Conservation (phyloP, 1,140 invertebrate species). For the Scaptomyza pallida region DNA sequence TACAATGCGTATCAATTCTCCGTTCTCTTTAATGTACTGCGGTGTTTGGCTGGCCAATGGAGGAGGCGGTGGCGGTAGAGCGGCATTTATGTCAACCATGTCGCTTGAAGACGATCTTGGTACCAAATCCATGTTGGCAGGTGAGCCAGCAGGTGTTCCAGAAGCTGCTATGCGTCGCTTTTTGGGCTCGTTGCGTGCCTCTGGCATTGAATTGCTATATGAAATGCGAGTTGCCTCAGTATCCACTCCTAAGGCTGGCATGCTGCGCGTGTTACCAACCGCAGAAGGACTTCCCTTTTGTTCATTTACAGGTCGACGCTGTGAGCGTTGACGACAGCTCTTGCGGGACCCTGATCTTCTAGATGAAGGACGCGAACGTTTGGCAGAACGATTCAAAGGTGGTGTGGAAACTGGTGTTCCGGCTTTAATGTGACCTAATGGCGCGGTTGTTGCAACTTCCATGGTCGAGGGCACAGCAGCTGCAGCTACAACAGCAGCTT, state of each 20-base stretch:
- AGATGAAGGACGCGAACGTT: conserved; percentile 59
- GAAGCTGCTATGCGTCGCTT: conserved; percentile 53
- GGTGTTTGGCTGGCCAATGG: conserved; percentile 25
- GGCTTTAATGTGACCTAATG: background rate
- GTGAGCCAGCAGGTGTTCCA: conserved; percentile 56
- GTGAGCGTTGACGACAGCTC: conserved; percentile 75
- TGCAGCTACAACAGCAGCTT: no score
- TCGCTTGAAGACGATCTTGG: conserved; percentile 66
- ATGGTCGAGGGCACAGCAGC: background rate
- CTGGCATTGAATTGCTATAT: conserved; percentile 52
- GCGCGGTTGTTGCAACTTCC: background rate
- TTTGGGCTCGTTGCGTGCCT: conserved; percentile 46
- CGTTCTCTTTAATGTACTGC: conserved; percentile 85
- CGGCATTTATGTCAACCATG: conserved; percentile 63
- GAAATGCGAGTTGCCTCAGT: conserved; percentile 58
- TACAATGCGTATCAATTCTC: conserved; percentile 88
- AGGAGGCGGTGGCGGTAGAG: conserved; percentile 46
- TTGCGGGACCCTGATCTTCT: conserved; percentile 67
- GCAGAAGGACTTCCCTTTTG: background rate
- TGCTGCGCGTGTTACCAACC: conserved; percentile 5
- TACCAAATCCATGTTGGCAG: conserved; percentile 51
- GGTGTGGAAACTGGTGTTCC: background rate
- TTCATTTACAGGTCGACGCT: conserved; percentile 45
- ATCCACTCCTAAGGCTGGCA: conserved; percentile 24
- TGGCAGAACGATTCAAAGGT: conserved; percentile 21